Percentiles rank a stretch among this genome's conserved stretches.
These are phyloP conservation scores for Drosophila serrata DNA, from an alignment of 1,140 invertebrate species.

Conservation along the genomic window DNA sequence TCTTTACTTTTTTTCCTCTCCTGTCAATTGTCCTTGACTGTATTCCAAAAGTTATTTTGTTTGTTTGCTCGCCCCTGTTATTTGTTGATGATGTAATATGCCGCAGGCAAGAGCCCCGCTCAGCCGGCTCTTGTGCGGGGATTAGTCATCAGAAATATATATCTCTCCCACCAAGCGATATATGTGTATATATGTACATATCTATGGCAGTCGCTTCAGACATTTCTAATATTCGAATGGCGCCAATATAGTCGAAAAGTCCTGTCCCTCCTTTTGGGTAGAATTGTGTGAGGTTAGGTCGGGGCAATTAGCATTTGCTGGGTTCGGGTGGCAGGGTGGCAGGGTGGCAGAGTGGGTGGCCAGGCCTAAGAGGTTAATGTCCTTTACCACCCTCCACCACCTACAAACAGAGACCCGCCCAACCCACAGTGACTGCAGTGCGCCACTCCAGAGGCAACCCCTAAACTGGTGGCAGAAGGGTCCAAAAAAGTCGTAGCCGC, in stretches of 20 bases:
- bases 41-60: slow-evolving; percentile 51
- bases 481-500: slow-evolving; percentile 15
- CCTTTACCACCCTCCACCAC: slow-evolving; percentile 2
- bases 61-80: slow-evolving; percentile 33
- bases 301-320: slow-evolving; percentile 33
- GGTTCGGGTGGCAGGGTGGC: too few relatives aligned
- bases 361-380: slow-evolving; percentile 41
- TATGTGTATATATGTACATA: neutral
- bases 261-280: neutral
- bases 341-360: slow-evolving; percentile 6
- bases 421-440: neutral
- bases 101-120: slow-evolving; percentile 31
- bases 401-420: neutral
- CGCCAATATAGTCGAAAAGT: slow-evolving; percentile 14
- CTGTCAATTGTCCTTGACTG: slow-evolving; percentile 44
- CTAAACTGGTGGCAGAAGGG: neutral
- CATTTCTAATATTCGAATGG: slow-evolving; percentile 47
- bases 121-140: slow-evolving; percentile 3
- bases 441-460: slow-evolving; percentile 13
- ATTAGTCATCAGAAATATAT: slow-evolving; percentile 51
- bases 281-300: slow-evolving; percentile 36
- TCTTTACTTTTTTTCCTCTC: neutral
- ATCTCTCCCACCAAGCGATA: neutral
- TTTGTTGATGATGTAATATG: slow-evolving; percentile 57
- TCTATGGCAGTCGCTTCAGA: slow-evolving; percentile 36